phyloP scores from a whole-genome alignment of 92 coral and sea anemone species.

The Zoanthus solanderi region DNA sequence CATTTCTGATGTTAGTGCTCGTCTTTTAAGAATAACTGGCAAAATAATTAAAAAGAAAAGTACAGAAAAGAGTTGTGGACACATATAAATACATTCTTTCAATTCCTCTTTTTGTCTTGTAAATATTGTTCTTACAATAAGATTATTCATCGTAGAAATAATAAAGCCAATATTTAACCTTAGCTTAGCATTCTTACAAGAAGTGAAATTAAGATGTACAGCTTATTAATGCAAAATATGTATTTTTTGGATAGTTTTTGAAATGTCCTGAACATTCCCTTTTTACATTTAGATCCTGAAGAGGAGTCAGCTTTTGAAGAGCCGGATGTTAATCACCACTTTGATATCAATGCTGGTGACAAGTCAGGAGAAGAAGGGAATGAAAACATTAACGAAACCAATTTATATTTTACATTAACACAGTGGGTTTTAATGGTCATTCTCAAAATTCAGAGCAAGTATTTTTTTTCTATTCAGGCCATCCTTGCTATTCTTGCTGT shows the following conservation, averaged over 20 bases:
- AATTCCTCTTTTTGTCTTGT: neutral
- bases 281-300: conserved; percentile 9
- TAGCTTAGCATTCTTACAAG: conserved; percentile 7
- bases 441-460: conserved; percentile 4
- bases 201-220: neutral
- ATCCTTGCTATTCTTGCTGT: conserved; percentile 9
- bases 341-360: conserved; percentile 3
- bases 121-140: neutral
- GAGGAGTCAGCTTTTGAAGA: conserved; percentile 2
- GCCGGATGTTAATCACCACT: conserved; percentile 7
- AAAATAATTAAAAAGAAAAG: neutral
- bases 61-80: neutral
- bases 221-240: conserved; percentile 5
- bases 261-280: neutral
- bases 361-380: conserved; percentile 8
- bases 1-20: conserved; percentile 2
- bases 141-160: neutral
- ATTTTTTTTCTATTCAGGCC: conserved; percentile 6
- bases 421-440: conserved; percentile 3
- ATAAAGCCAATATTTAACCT: conserved; percentile 1
- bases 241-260: neutral
- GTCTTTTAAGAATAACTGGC: neutral
- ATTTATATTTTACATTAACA: neutral
- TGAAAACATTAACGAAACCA: neutral
- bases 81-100: neutral